Evolutionary conservation across 2,888 invertebrate species (phyloP), one percentile per base, ranked within the genome.

Genomic region (Apodemia duryi): DNA sequence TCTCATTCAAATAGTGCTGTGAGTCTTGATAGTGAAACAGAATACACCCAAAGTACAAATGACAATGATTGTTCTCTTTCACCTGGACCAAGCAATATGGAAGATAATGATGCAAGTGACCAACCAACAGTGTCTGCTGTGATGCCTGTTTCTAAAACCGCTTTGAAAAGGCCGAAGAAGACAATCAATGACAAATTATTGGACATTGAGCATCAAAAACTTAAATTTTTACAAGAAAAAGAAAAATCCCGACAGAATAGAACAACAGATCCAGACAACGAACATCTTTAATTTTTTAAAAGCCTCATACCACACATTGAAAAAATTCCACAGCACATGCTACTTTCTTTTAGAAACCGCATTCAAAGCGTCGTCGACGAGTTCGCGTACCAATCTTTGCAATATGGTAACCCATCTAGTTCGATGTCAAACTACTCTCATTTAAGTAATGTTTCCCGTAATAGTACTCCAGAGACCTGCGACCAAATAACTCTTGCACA

Each of bases 261-360:
- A 21, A 21, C 21, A 21, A 21, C 21, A 21, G 28, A 52, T 52
- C 28, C 21, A 52, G 21, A 21, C 28, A 52, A 52, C 28, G 52
- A 52, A 52, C 52, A 52, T 52, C 28, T 7, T 52, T 52, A 9
- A 28, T 52, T 52, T 52, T 52, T 52, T 52, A 52, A 52, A 52
- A 52, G 52, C 28, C 28, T 52, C 28, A 52, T 52, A 28, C 52
- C 52, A 52, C 52, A 52, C 28, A 28, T 52, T 28, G 52, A 52
- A 28, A 52, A 52, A 52, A 52, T 52, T 52, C 52, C 52, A 21
- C 52, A 52, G 52, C 52, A 52, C 52, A 52, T 52, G 52, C 21
- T 21, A 21, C 21, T 32, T 32, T 32, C 32, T 32, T 32, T 32
- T 32, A 32, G 32, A 32, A 32, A 32, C 32, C 32, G 32, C 32